Conservation (phyloP, 2,113 vertebrate species). For the Labeo catla region DNA sequence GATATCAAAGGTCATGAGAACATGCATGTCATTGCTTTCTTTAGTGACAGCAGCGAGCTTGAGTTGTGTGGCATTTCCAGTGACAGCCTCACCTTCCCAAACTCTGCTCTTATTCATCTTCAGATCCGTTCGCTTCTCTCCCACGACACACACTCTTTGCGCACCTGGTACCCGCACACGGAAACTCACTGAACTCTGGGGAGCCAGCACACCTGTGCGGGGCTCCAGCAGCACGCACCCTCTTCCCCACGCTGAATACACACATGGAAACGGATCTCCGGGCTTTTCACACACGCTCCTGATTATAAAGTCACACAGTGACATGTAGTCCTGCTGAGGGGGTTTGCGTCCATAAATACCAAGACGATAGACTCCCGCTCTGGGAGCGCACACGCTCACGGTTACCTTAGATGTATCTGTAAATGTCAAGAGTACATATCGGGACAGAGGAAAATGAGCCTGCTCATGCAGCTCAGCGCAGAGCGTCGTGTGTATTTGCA, state of each 20-base stretch:
- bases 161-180: constrained; percentile 78
- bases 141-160: constrained; percentile 71
- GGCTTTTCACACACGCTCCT: constrained; percentile 66
- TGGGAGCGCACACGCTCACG: constrained; percentile 67
- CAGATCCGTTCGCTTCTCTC: constrained; percentile 66
- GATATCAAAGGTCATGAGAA: constrained; percentile 78
- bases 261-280: constrained; percentile 75
- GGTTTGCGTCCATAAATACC: constrained; percentile 71
- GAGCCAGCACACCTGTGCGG: constrained; percentile 73
- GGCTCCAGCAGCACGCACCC: constrained; percentile 82
- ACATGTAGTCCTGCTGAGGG: constrained; percentile 69
- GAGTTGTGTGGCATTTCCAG: constrained; percentile 58
- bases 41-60: constrained; percentile 71
- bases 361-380: constrained; percentile 71
- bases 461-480: constrained; percentile 38
- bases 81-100: constrained; percentile 79
- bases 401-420: constrained; percentile 77
- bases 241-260: constrained; percentile 75
- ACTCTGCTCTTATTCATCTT: constrained; percentile 72
- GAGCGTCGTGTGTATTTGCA: constrained; percentile 65
- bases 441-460: constrained; percentile 62
- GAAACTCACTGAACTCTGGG: constrained; percentile 75
- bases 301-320: constrained; percentile 78
- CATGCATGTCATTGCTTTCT: constrained; percentile 71
- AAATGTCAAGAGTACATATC: constrained; percentile 76